Evolutionary conservation across 2,888 invertebrate genomes (phyloP), one percentile per base, ranked within the genome.

Genomic region (Chouioia cunea): DNA sequence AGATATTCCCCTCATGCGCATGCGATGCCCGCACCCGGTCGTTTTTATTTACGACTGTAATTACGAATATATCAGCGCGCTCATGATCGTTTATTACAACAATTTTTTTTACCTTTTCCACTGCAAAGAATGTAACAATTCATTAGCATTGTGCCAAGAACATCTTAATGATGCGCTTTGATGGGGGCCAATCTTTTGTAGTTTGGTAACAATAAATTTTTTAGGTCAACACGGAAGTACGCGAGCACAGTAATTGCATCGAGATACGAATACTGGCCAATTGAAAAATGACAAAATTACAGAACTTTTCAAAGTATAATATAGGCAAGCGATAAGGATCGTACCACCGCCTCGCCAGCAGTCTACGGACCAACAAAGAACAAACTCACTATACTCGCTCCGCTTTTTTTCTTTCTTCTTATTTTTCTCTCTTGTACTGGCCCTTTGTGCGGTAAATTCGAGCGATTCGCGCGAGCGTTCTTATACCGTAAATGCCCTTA

Each of bases 221-320:
- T 36, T 36, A 12, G 36, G 36, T 36, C 36, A 36, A 12, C 10
- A 12, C 36, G 36, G 1, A 12, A 18, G 1, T 0, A 12, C 3
- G 43, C 43, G 65, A 60, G 10, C 36, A 10, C 10, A 36, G 36
- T 27, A 27, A 27, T 27, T 27, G 2, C 27, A 27, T 27, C 27
- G 27, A 27, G 27, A 27, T 2, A 27, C 3, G 27, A 27, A 27
- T 2, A 6, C 27, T 27, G 27, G 27, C 6, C 36, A 62, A 71
- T 66, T 66, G 62, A 66, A 71, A 71, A 66, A 71, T 71, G 57
- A 71, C 71, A 63, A 70, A 70, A 70, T 70, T 70, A 70, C 65
- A 50, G 65, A 60, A 60, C 62, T 27, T 56, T 65, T 50, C 12
- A 10, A 12, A 36, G 36, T 36, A 36, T n/a, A n/a, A n/a, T 36